A percentile compares a stretch with the other conserved stretches of the same genome.
Evolutionary conservation across 1,140 invertebrate genomes (phyloP).

Genomic region (Piezodorus guildinii): DNA sequence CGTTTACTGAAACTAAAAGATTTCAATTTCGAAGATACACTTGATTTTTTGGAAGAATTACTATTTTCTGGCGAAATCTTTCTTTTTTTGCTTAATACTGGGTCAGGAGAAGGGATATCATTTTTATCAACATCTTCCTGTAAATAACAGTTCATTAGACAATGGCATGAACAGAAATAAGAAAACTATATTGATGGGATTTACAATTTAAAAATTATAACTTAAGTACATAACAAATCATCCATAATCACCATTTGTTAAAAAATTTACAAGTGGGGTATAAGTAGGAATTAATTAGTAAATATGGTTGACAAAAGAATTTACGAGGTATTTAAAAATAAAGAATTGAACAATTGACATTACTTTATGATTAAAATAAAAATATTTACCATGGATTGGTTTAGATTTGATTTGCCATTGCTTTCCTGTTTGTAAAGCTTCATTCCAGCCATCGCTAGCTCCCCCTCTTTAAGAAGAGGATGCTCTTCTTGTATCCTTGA

Average conservation of each 20-base stretch:
- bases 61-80: background rate
- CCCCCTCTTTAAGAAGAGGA: constrained; percentile 39
- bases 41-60: constrained; percentile 6
- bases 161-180: no score
- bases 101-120: background rate
- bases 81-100: background rate
- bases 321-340: no score
- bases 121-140: constrained; percentile 3
- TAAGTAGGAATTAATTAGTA: no score
- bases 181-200: no score
- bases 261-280: no score
- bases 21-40: constrained; percentile 15
- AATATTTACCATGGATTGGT: background rate
- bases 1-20: constrained; percentile 10
- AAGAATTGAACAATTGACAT: no score
- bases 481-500: constrained; percentile 40
- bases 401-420: background rate
- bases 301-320: no score
- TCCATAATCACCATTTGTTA: no score
- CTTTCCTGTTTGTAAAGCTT: constrained; percentile 35
- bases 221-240: no score
- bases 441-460: constrained; percentile 42
- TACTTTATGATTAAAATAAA: background rate
- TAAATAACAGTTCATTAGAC: background rate
- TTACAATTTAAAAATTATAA: no score